Evolutionary conservation across 1,140 invertebrate species (phyloP).

Genomic region (Phymorhynchus buccinoides): DNA sequence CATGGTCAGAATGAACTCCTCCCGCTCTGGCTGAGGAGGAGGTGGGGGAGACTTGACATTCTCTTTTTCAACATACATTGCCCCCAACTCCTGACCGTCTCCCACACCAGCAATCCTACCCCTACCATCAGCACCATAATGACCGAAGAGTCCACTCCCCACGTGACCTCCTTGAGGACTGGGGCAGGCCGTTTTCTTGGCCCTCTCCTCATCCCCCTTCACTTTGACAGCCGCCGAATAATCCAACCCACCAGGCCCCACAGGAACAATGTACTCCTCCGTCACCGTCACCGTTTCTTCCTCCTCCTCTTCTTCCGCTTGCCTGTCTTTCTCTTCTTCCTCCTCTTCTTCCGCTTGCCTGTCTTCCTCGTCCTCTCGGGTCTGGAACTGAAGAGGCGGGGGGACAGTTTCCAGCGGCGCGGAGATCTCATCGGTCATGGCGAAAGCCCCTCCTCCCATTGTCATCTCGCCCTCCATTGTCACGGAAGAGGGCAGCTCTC

Average conservation of each 20-base stretch:
- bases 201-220: constrained; percentile 30
- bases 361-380: constrained; percentile 21
- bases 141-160: neutral
- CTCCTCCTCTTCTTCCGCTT: constrained; percentile 46
- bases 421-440: constrained; percentile 51
- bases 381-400: constrained; percentile 61
- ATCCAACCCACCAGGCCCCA: constrained; percentile 40
- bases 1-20: constrained; percentile 62
- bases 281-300: constrained; percentile 45
- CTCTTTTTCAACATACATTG: no score
- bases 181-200: neutral
- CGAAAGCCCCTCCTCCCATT: neutral
- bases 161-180: neutral
- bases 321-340: constrained; percentile 35
- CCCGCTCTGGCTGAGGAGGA: constrained; percentile 28
- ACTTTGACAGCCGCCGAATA: constrained; percentile 41
- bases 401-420: constrained; percentile 53
- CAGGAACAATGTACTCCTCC: constrained; percentile 52
- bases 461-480: neutral
- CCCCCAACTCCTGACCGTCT: neutral
- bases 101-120: neutral
- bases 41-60: neutral
- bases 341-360: neutral
- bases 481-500: neutral
- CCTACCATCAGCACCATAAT: neutral